Conservation (phyloP, 2,797 vertebrate genomes). For the Aldrovandia affinis region DNA sequence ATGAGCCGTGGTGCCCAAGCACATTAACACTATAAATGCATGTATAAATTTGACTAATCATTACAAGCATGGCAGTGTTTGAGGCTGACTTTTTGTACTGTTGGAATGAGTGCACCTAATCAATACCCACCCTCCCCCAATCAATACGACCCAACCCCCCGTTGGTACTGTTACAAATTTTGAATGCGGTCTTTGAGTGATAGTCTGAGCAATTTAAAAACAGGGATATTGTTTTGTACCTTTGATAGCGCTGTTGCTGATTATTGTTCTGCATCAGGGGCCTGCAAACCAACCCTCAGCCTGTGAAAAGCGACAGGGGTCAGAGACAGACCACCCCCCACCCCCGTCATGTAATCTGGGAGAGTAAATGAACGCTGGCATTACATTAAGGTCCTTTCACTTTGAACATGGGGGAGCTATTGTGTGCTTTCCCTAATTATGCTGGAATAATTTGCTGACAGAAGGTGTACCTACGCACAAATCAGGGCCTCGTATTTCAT, state of each 20-base stretch:
- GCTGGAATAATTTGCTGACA: slow-evolving; percentile 38
- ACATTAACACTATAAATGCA: neutral
- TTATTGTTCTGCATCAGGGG: neutral
- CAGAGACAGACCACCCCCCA: neutral
- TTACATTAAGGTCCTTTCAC: slow-evolving; percentile 34
- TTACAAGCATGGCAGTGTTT: neutral
- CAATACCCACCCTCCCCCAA: too few species aligned
- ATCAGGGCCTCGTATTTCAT: slow-evolving; percentile 3
- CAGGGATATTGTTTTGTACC: neutral
- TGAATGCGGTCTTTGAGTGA: neutral
- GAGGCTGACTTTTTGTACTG: neutral
- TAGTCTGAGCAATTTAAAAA: neutral
- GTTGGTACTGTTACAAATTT: neutral
- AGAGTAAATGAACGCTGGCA: slow-evolving; percentile 21
- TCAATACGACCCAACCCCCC: too few species aligned
- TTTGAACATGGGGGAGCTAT: slow-evolving; percentile 37
- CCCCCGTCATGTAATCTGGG: slow-evolving; percentile 34
- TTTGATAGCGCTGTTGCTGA: neutral
- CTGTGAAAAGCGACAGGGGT: neutral
- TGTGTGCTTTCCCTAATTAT: slow-evolving; percentile 38
- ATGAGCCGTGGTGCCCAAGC: neutral
- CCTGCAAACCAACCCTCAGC: neutral
- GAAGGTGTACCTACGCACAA: slow-evolving; percentile 25
- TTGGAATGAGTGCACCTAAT: neutral
- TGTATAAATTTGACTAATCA: neutral